Evolutionary conservation across 2,888 invertebrate genomes (phyloP), one percentile per base, ranked within the genome.

Genomic region (Hedychridium roseum): DNA sequence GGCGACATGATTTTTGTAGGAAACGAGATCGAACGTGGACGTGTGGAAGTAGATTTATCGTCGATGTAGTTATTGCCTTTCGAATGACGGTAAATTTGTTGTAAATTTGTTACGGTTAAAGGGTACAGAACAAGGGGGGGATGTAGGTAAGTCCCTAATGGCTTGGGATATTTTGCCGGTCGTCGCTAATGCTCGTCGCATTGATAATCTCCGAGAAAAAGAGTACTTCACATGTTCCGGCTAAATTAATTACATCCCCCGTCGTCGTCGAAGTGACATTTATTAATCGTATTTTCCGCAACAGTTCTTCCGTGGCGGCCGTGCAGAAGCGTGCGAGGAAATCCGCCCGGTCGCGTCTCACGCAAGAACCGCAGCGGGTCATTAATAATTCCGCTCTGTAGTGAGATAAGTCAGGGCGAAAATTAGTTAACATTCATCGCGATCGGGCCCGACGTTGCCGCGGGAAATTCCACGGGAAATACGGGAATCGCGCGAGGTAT

Each of bases 221-320:
- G 9, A 1, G 14, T 28, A 28, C 11, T n/a, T 11, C 28, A 2
- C 28, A n/a, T 14, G n/a, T n/a, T n/a, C n/a, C 14, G 32, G 27
- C 16, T 44, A 43, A 49, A 59, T 59, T 59, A 60, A 53, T 56
- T 60, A 47, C 44, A 31, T 40, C 43, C 43, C 49, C 34, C 41
- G 38, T 41, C 42, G n/a, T n/a, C 35, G 48, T 15, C 43, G 46
- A 43, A 47, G 49, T 35, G 59, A 47, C 56, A 50, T 56, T 60
- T 57, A 56, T 60, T 60, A 60, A 60, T 60, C 50, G 50, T 43
- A 47, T 50, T 50, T 46, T 37, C 41, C 50, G 28, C 49, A 37
- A 44, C 39, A 37, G 45, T 47, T 45, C 30, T 44, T 43, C 49
- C 46, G 46, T 32, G 32, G 32, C 7, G 31, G 38, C 27, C 54